Percentiles rank a stretch among this genome's conserved stretches.
Conservation (phyloP, 2,888 invertebrate genomes). For the Tenthredo livida region DNA sequence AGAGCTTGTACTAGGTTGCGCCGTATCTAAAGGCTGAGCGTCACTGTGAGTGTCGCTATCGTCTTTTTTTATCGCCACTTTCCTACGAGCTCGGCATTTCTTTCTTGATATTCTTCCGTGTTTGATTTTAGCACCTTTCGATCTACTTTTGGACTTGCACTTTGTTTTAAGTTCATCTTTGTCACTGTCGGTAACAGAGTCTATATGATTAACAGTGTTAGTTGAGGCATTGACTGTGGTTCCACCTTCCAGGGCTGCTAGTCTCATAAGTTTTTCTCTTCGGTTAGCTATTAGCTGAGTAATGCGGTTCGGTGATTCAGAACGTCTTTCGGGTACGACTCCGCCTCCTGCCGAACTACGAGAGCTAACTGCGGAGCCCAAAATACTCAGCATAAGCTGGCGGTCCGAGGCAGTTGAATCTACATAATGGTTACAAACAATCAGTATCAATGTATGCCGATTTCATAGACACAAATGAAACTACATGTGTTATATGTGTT, state of each 20-base stretch:
- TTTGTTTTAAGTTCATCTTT: constrained; percentile 60
- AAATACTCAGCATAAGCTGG: constrained; percentile 68
- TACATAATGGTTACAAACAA: constrained; percentile 53
- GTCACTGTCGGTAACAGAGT: constrained; percentile 48
- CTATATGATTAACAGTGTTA: constrained; percentile 48
- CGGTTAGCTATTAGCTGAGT: constrained; percentile 88
- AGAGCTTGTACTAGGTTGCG: constrained; percentile 75
- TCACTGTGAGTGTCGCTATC: constrained; percentile 65
- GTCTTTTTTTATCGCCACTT: constrained; percentile 64
- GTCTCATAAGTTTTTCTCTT: constrained; percentile 83
- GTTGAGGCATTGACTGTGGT: constrained; percentile 56
- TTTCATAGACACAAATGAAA: neutral
- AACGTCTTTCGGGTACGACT: constrained; percentile 68
- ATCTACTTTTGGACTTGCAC: constrained; percentile 68
- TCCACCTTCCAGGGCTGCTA: constrained; percentile 78
- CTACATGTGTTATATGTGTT: neutral
- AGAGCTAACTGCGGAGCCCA: constrained; percentile 66
- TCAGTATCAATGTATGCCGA: neutral
- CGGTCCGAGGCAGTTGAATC: constrained; percentile 69
- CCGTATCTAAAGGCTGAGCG: constrained; percentile 65
- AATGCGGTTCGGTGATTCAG: constrained; percentile 84
- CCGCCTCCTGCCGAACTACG: constrained; percentile 63
- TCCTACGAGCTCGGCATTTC: constrained; percentile 65
- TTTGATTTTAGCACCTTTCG: constrained; percentile 70
- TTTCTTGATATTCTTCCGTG: constrained; percentile 60